These are phyloP conservation scores for Anniella stebbinsi DNA, from an alignment of 2,797 vertebrate genomes.

Conservation along the genomic window DNA sequence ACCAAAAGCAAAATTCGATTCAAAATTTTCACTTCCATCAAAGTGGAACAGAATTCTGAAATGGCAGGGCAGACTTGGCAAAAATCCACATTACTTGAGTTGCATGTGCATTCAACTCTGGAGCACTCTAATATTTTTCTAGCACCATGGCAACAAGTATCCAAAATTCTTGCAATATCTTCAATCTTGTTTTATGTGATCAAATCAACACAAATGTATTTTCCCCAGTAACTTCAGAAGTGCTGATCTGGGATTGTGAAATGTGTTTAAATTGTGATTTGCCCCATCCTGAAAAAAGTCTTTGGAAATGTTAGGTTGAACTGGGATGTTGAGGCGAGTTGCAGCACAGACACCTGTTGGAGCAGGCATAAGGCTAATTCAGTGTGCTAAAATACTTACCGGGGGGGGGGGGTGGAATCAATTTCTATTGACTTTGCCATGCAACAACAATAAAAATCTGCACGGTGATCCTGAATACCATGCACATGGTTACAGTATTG, in stretches of 20 bases:
- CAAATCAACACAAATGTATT: background rate
- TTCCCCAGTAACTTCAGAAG: background rate
- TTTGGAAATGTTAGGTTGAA: background rate
- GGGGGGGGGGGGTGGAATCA: background rate
- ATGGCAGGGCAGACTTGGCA: background rate
- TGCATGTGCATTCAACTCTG: background rate
- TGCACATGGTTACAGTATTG: background rate
- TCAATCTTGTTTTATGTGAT: background rate
- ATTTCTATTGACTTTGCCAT: background rate
- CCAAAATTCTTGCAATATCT: background rate
- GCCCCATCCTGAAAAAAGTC: background rate
- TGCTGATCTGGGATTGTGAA: background rate
- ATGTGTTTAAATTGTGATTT: background rate
- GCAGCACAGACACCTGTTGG: background rate
- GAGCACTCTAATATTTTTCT: background rate
- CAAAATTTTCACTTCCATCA: background rate
- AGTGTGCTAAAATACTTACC: background rate
- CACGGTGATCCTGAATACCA: background rate
- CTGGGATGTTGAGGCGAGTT: background rate
- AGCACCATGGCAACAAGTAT: slow-evolving; percentile 8
- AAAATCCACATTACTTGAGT: background rate
- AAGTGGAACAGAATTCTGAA: slow-evolving; percentile 3
- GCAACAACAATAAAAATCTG: background rate
- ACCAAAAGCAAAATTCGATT: background rate
- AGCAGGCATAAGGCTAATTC: background rate